phyloP scores from a whole-genome alignment of 2,113 vertebrate genomes.

The Ginglymostoma cirratum region DNA sequence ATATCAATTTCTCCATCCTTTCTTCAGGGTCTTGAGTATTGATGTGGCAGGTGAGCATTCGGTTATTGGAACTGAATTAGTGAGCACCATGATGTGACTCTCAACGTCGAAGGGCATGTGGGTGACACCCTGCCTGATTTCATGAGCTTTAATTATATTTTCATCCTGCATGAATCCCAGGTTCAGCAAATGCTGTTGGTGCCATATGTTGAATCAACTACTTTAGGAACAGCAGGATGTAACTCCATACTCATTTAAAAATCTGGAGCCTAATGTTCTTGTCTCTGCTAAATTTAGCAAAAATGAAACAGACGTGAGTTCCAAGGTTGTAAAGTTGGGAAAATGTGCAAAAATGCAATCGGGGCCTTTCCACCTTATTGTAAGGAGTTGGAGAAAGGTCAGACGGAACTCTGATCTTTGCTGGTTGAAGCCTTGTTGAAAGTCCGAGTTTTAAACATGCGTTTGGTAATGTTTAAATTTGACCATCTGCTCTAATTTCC shows the following conservation, averaged over 20 bases:
- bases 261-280: not conserved
- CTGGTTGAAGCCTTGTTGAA: not conserved
- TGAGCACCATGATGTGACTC: not conserved
- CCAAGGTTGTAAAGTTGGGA: not conserved
- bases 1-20: not conserved
- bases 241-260: not conserved
- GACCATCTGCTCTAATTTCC: too few species aligned
- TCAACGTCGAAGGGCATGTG: not conserved
- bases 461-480: too few species aligned
- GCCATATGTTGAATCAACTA: slow-evolving; percentile 20
- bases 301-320: not conserved
- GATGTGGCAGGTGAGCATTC: not conserved
- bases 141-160: slow-evolving; percentile 5
- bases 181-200: not conserved
- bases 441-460: not conserved
- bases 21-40: not conserved
- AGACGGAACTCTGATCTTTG: not conserved
- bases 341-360: not conserved
- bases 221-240: not conserved
- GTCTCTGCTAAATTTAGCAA: not conserved
- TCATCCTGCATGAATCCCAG: not conserved
- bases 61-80: not conserved
- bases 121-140: not conserved
- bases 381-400: not conserved
- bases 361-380: not conserved